Evolutionary conservation across 2,888 invertebrate species (phyloP), one percentile per base, ranked within the genome.

Genomic region (Leptura quadrifasciata): DNA sequence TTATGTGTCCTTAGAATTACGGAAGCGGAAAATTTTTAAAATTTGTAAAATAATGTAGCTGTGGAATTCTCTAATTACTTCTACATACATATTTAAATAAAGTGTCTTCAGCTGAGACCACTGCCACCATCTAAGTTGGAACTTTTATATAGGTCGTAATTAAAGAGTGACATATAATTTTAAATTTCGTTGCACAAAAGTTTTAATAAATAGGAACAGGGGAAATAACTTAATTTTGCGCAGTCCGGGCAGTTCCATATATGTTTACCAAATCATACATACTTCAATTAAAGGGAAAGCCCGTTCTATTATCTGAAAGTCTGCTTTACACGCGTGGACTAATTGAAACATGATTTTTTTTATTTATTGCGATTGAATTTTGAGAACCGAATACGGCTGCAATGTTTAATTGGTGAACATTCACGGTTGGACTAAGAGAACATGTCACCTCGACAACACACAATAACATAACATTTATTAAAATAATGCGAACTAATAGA

Each of bases 181-280:
- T 52, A 63, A 20, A 20, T 65, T 21, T 21, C 21, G 47, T 18
- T 17, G 20, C 18, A 35, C 63, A 39, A 65, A 65, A 65, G 65
- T 65, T 65, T 65, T 65, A 52, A 65, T 65, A 52, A 65, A 65
- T 52, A 24, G 47, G 24, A 24, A 54, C 65, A 54, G 24, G 24
- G 65, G 65, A 47, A 54, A 65, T 65, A 65, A 65, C 52, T 65
- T 65, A 47, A 54, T 54, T 65, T 52, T 24, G 65, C 54, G 20
- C 63, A 21, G 21, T 18, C 17, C 47, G 63, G 15, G 21, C 18
- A 20, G 15, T 57, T 57, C 57, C 20, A 20, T 57, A 20, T 57
- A 20, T 20, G 57, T 20, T 35, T 64, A n/a, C 63, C 18, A 35
- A 64, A 64, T 64, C 63, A 47, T 64, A 64, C 63, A 39, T 64